Conservation (phyloP, 1,140 invertebrate genomes). For the Eumaeus atala region DNA sequence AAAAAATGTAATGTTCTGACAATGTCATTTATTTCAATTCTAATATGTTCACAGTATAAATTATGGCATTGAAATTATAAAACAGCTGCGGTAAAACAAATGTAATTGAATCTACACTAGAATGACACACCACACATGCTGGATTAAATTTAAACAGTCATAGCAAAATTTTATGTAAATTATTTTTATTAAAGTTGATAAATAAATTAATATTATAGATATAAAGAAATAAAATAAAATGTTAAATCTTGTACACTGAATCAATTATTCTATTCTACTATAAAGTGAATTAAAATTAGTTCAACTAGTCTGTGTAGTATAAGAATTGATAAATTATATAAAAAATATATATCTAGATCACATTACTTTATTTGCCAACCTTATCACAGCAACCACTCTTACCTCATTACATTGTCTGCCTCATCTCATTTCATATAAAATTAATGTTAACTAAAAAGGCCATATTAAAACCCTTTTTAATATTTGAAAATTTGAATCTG, state of each 20-base stretch:
- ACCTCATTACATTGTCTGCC: conserved; percentile 1
- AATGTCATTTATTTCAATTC: conserved; percentile 8
- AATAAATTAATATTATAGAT: conserved; percentile 5
- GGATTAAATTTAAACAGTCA: no score
- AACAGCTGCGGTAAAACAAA: no score
- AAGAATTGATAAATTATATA: neutral
- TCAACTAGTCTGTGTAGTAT: conserved; percentile 1
- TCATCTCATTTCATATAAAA: neutral
- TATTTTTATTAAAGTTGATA: no score
- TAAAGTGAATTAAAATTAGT: neutral
- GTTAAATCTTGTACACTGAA: neutral
- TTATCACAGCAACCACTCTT: conserved; percentile 34
- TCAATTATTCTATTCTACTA: neutral
- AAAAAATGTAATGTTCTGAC: conserved; percentile 3
- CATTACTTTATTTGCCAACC: conserved; percentile 29
- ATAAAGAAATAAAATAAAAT: conserved; percentile 10
- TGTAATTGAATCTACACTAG: no score
- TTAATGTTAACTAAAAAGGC: no score
- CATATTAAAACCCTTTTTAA: no score
- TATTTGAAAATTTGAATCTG: no score
- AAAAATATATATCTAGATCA: conserved; percentile 34
- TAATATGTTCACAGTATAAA: conserved; percentile 40
- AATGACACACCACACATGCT: no score
- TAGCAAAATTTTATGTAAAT: no score
- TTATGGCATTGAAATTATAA: conserved; percentile 37